Evolutionary conservation across 1,140 invertebrate genomes (phyloP).

Genomic region (Arion vulgaris): DNA sequence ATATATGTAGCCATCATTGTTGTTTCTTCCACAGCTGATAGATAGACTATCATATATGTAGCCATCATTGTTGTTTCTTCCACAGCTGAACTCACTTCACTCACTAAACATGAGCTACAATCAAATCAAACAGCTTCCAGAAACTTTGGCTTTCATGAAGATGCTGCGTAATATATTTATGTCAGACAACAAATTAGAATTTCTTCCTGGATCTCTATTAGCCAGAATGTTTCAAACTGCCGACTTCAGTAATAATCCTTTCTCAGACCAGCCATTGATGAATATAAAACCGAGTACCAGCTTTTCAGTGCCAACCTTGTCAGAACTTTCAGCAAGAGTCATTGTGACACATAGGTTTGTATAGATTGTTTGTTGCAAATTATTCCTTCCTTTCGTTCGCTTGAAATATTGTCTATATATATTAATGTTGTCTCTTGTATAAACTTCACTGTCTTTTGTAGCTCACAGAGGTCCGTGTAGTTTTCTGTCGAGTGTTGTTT

Average conservation of each 20-base stretch:
- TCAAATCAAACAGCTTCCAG: conserved; percentile 1
- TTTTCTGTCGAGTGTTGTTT: too few species aligned
- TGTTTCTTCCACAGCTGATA: background rate
- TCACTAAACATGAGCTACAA: conserved; percentile 5
- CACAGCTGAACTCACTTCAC: conserved; percentile 9
- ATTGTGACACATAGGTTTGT: background rate
- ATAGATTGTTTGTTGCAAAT: too few species aligned
- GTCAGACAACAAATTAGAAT: conserved; percentile 14
- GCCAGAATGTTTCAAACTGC: background rate
- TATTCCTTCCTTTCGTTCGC: too few species aligned
- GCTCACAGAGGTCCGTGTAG: too few species aligned
- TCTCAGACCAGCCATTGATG: background rate
- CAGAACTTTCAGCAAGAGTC: background rate
- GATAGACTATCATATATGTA: too few species aligned
- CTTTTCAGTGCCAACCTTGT: conserved; percentile 13
- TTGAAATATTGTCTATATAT: too few species aligned
- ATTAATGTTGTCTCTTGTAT: too few species aligned
- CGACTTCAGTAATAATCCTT: conserved; percentile 22
- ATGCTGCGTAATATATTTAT: background rate
- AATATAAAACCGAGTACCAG: background rate
- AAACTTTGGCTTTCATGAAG: conserved; percentile 1
- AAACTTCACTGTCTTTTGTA: too few species aligned
- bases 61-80: too few species aligned
- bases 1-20: too few species aligned
- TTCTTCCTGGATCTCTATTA: conserved; percentile 9